Evolutionary conservation across 2,888 invertebrate species (phyloP), one percentile per base, ranked within the genome.

Genomic region (Drosophila subquinaria): DNA sequence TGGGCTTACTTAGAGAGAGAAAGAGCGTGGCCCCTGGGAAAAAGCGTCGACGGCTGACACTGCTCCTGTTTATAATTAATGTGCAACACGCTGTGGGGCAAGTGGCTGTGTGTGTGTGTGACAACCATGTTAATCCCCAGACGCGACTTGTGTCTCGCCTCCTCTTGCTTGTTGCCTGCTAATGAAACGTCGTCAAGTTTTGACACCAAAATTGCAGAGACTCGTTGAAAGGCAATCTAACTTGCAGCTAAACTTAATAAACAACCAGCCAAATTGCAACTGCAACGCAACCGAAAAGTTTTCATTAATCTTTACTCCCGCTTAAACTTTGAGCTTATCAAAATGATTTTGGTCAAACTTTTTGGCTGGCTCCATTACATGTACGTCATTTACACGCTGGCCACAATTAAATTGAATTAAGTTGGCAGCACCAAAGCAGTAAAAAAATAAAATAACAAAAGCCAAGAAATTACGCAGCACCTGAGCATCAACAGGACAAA

Each of bases 381-480:
- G 70, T 53, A 57, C 73, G 89, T 85, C 87, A 89, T 70, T 84
- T 79, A 72, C 79, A 87, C 84, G 71, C 79, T 72, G 74, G 68
- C 88, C 89, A 81, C 87, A 87, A 85, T 89, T 89, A 85, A 89
- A 89, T 88, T 89, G 83, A 88, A 89, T 89, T 76, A 85, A 76
- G 76, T 71, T 79, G 69, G 71, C 66, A 75, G 59, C 52, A 33
- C 52, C 27, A 15, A 27, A 5, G 27, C 5, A 27, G 0, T 1
- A 56, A 30, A 56, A 30, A 30, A 30, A 30, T 52, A 17, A 56
- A 57, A 59, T 13, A 69, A 47, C 51, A 60, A 79, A 70, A 66
- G 61, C 51, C 64, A 55, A 30, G 35, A 67, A 67, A 65, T 67
- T 59, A 69, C 63, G 69, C 50, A 68, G 74, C 85, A 85, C 86